Base-by-base conservation (phyloP, 2,113 vertebrate genomes). In the Zingel zingel region DNA sequence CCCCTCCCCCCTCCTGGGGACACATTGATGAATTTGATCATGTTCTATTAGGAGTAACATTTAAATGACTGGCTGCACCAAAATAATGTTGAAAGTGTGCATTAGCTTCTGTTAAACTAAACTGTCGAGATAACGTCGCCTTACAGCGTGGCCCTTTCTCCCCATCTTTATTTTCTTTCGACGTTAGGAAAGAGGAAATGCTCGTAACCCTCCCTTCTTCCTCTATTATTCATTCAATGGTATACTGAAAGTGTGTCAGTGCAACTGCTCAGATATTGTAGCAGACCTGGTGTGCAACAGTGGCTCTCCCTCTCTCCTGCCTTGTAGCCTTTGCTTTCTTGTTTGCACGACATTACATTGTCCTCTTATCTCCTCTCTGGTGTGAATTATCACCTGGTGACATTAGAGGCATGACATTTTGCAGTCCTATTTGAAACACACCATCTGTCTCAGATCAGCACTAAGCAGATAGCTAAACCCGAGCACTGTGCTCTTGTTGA, bases 221-320 rank as follows among this genome's bases (percentile, higher is more conserved):
- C 75, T 89, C 80, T 67, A 89, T 92, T 89, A 93, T 92, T 93
- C 81, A 91, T 89, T 86, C 82, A 86, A 83, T 85, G 81, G 82
- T 84, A 71, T 53, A 68, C 76, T 83, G 85, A 82, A 91, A 87
- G 48, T 91, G 70, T 91, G 90, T 89, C 83, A 86, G 81, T 56
- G 85, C 79, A 65, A 59, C 71, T 50, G 36, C 70, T 81, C 56
- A 43, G 74, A 62, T 62, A 74, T 58, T 75, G 54, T 77, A 67
- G 8, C 54, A 77, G 79, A 33, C 19, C 57, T 30, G 51, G 50
- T 45, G 56, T 68, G 66, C 39, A 69, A 64, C 54, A 10, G 13
- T 64, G 58, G 27, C 50, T 45, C 25, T 77, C 62, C 57, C 18
- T 61, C 23, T 72, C 43, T 36, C 2, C 50, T 30, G 30, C 25